Conservation (phyloP, 2,797 vertebrate genomes). For the Trematomus bernacchii region DNA sequence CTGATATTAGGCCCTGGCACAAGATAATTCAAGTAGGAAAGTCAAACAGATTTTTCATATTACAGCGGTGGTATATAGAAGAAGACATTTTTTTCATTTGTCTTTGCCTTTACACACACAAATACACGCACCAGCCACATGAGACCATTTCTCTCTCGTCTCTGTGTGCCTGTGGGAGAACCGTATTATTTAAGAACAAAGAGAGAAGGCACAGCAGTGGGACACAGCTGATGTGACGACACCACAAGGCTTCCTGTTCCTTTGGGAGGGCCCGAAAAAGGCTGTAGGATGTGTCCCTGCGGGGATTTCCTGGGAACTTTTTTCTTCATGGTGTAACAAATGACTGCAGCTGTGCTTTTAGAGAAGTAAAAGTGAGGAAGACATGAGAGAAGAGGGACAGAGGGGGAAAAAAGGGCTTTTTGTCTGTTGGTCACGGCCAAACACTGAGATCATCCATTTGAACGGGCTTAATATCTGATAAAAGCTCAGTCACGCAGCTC, state of each 20-base stretch:
- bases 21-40: constrained; percentile 31
- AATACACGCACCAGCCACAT: constrained; percentile 8
- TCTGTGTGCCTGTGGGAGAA: constrained; percentile 46
- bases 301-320: constrained; percentile 73
- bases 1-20: constrained; percentile 20
- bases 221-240: constrained; percentile 55
- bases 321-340: constrained; percentile 62
- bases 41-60: constrained; percentile 34
- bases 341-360: constrained; percentile 79
- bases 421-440: constrained; percentile 76
- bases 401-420: constrained; percentile 70
- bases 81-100: constrained; percentile 35
- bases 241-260: constrained; percentile 66
- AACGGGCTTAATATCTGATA: constrained; percentile 77
- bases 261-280: constrained; percentile 56
- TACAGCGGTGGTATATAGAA: constrained; percentile 35
- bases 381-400: constrained; percentile 42
- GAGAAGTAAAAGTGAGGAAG: constrained; percentile 61
- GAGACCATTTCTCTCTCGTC: constrained; percentile 32
- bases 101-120: constrained; percentile 25
- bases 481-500: constrained; percentile 77
- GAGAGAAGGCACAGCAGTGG: constrained; percentile 43
- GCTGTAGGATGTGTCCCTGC: constrained; percentile 68
- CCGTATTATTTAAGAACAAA: constrained; percentile 67
- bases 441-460: constrained; percentile 78